Percentiles rank a stretch among this genome's conserved stretches.
These are phyloP conservation scores for Leptopilina clavipes DNA, from an alignment of 1,140 invertebrate species.

Conservation along the genomic window DNA sequence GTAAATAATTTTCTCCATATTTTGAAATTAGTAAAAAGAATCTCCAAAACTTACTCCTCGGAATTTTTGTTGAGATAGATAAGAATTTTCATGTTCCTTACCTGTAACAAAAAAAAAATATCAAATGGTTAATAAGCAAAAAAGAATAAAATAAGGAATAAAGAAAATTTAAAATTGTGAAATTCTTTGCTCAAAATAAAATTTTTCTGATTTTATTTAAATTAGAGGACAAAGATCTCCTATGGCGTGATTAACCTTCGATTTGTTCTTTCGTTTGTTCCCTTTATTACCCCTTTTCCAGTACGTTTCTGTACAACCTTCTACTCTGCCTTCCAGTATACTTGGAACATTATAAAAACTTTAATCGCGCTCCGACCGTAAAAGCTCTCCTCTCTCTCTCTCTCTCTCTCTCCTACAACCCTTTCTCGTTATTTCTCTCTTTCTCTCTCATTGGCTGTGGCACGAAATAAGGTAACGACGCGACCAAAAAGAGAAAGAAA, in stretches of 20 bases:
- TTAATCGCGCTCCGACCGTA: constrained; percentile 58
- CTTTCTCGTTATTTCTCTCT: not conserved
- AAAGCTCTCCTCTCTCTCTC: constrained; percentile 48
- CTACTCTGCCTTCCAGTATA: constrained; percentile 15
- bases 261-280: constrained; percentile 32
- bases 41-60: no score
- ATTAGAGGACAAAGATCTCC: not conserved
- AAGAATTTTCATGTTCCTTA: not conserved
- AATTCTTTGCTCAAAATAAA: no score
- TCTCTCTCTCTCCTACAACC: constrained; percentile 33
- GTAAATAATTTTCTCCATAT: no score
- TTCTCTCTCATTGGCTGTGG: constrained; percentile 21
- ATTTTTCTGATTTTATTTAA: no score
- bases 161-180: no score
- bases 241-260: constrained; percentile 16
- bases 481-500: constrained; percentile 52
- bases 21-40: no score
- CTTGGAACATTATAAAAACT: constrained; percentile 56
- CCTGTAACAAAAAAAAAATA: constrained; percentile 5
- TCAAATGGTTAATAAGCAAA: no score
- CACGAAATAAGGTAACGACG: constrained; percentile 58
- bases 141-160: no score
- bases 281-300: constrained; percentile 28
- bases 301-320: constrained; percentile 13
- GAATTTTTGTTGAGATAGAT: no score